Conservation (phyloP, 2,113 vertebrate genomes). For the Platysternon megacephalum region DNA sequence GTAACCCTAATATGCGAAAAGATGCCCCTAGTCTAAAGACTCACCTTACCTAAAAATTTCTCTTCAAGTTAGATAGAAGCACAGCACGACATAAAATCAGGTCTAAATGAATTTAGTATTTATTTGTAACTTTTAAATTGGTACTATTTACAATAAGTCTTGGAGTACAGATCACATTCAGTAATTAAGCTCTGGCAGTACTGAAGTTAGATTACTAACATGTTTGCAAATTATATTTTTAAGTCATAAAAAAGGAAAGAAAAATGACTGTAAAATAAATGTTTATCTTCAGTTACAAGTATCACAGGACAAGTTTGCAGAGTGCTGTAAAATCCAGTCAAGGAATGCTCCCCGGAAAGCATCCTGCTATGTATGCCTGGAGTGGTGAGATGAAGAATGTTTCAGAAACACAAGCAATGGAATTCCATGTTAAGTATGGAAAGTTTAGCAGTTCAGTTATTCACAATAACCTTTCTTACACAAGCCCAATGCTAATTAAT, state of each 20-base stretch:
- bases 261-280: conserved; percentile 61
- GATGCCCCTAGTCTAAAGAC: background rate
- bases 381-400: background rate
- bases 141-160: conserved; percentile 80
- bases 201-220: conserved; percentile 51
- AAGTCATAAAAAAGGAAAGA: conserved; percentile 62
- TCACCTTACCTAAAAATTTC: background rate
- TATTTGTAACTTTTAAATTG: conserved; percentile 74
- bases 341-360: conserved; percentile 21
- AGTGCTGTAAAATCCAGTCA: conserved; percentile 39
- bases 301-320: conserved; percentile 11
- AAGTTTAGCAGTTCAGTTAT: conserved; percentile 57
- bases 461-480: background rate
- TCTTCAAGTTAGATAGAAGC: background rate
- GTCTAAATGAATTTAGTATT: conserved; percentile 72
- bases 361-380: background rate
- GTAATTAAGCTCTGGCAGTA: conserved; percentile 68
- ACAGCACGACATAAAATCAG: background rate
- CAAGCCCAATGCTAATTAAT: background rate
- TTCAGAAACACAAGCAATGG: conserved; percentile 35
- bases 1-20: background rate
- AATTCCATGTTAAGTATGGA: conserved; percentile 32
- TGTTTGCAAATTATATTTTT: conserved; percentile 53
- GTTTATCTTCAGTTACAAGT: conserved; percentile 24
- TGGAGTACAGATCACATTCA: conserved; percentile 63